Conservation (phyloP, 2,113 vertebrate species). For the Calidris pugnax region DNA sequence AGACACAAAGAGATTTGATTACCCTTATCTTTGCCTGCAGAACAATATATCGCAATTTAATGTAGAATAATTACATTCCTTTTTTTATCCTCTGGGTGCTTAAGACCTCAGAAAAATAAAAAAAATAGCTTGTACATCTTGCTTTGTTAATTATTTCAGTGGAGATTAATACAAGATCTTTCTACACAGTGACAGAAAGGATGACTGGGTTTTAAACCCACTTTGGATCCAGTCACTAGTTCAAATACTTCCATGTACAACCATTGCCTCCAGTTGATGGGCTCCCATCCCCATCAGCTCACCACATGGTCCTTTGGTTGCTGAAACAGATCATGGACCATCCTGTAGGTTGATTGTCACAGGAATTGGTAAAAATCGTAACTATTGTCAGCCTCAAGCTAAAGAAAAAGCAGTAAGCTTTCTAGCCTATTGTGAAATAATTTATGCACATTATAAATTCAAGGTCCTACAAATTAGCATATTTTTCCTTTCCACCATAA, state of each 20-base stretch:
- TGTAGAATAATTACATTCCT: background rate
- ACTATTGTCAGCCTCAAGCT: background rate
- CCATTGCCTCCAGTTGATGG: background rate
- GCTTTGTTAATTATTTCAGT: background rate
- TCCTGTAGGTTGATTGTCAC: background rate
- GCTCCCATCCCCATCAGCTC: background rate
- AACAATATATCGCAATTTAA: constrained; percentile 15
- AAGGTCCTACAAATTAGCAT: background rate
- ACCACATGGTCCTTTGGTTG: background rate
- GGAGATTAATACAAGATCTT: background rate
- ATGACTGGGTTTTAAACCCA: background rate
- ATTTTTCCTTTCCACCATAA: background rate
- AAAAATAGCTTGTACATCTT: background rate
- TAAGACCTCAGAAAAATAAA: background rate
- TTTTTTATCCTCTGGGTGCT: background rate
- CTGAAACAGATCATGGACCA: background rate
- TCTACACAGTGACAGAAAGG: background rate
- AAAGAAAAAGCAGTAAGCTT: background rate
- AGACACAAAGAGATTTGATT: background rate
- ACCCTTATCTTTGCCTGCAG: constrained; percentile 16
- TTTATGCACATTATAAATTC: background rate
- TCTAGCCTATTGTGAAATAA: background rate
- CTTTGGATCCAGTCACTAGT: background rate
- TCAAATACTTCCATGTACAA: background rate
- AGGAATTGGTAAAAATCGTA: background rate